Base-by-base conservation (phyloP, 2,113 vertebrate genomes). In the Saguinus imperator region DNA sequence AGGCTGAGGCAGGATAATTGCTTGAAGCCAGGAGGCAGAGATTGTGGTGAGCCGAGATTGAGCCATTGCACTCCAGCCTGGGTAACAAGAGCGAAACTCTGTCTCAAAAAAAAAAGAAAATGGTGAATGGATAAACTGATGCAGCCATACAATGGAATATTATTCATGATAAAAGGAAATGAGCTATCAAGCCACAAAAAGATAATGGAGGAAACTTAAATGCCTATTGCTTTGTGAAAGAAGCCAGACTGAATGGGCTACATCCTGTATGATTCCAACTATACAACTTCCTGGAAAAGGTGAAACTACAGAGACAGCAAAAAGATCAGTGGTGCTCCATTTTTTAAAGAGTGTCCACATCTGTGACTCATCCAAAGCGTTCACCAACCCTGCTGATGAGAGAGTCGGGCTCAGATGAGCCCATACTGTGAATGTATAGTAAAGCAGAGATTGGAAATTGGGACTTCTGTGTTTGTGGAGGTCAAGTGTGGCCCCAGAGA, bases 211-310 rank as follows among this genome's bases (percentile, higher is more conserved):
- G 52, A 89, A 86, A 17, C 23, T 18, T 79, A 70, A 76, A 58
- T 82, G 50, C 35, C 29, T 82, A 37, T 57, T 90, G 40, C 55
- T 84, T 87, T 64, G 81, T 64, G 73, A 72, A 87, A 92, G 61
- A 76, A 94, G 23, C 16, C 84, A 93, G 21, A 58, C 72, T 94
- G 64, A 80, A 94, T 72, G 50, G 21, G 58, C 70, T n/a, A 37
- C 43, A 37, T 23, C 12, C 32, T 79, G n/a, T 84, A 5, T 73
- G 73, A 73, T 82, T 94, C 81, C 91, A 95, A 64, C 25, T 75
- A n/a, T 43, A 25, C 79, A 77, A 70, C 86, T 77, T 89, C 93
- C 85, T 92, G 58, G 85, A 85, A 94, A 94, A 88, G n/a, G 66
- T 48, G 91, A 55, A 95, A 81, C 64, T 58, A 55, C 27, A 89